phyloP scores from a whole-genome alignment of 2,797 vertebrate species.

The Emydoidea blandingii region DNA sequence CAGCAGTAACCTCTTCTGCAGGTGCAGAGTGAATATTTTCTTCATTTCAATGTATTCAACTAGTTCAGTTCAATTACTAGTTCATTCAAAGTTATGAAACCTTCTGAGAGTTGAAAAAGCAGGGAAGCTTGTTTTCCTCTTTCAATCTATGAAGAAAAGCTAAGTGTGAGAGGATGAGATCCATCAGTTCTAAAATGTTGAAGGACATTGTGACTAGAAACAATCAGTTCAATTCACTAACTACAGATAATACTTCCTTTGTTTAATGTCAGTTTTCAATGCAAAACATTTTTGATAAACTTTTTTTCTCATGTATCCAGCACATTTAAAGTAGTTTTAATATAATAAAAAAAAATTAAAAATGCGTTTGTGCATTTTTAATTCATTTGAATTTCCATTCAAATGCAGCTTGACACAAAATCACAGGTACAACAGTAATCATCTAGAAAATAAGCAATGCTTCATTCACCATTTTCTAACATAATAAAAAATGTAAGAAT shows the following conservation, averaged over 20 bases:
- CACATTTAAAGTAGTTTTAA: not conserved
- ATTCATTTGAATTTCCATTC: not conserved
- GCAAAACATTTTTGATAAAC: not conserved
- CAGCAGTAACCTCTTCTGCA: not conserved
- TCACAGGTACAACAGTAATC: not conserved
- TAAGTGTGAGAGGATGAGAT: not conserved
- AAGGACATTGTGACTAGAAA: not conserved
- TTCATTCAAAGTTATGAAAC: not conserved
- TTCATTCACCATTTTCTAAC: not conserved
- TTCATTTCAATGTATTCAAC: not conserved
- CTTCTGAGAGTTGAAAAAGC: not conserved
- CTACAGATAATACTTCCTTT: not conserved
- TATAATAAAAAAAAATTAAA: not conserved
- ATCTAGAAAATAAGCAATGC: not conserved
- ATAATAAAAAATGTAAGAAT: not conserved
- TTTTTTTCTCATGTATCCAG: not conserved
- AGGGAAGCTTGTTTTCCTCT: not conserved
- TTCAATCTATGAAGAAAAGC: not conserved
- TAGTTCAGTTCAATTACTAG: not conserved
- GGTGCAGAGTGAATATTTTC: not conserved
- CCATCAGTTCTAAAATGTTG: not conserved
- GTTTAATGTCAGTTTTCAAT: not conserved
- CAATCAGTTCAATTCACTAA: not conserved
- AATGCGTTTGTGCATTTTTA: not conserved
- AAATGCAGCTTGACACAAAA: not conserved